Evolutionary conservation across 2,797 vertebrate genomes (phyloP), one percentile per base, ranked within the genome.

Genomic region (Linurgus olivaceus): DNA sequence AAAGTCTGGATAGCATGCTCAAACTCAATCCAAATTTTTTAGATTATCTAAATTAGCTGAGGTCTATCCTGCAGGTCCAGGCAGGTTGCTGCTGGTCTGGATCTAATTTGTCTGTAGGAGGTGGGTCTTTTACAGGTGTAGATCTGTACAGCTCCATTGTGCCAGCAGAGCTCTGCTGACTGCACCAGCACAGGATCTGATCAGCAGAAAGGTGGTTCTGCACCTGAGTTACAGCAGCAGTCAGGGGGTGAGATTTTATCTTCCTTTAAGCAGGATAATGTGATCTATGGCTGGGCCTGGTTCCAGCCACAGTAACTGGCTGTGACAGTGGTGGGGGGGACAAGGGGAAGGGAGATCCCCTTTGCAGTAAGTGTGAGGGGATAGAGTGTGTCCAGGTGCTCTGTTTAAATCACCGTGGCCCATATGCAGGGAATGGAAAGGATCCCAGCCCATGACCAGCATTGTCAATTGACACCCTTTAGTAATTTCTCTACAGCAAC

Each of bases 401-500:
- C 17, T 45, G 37, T 31, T 67, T 54, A 11, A 65, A 19, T 63
- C 51, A 38, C 1, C 0, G 0, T 1, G 2, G 8, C 23, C 58
- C 19, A 5, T 24, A 31, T 2, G 21, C 26, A 59, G 9, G 1
- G 2, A 75, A 59, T 19, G 28, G 51, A 72, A 68, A 55, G 20
- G 25, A 82, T 35, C 48, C 58, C n/a, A 70, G 37, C 19, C 51
- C 2, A 1, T 67, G 55, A 26, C 11, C 40, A 86, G 63, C 3
- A 3, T 13, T 80, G 35, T 92, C 88, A 88, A 31, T 67, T 66
- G 90, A 80, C 14, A 16, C 71, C 83, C 86, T 59, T 37, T 50
- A 66, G 40, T 93, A 81, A 67, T 94, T 96, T 89, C 63, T 95
- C 21, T 81, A 26, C 1, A 4, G 81, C 85, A 78, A 63, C 66